These are phyloP conservation scores for Spatula versicolor DNA, from an alignment of 2,797 vertebrate species.

Conservation along the genomic window DNA sequence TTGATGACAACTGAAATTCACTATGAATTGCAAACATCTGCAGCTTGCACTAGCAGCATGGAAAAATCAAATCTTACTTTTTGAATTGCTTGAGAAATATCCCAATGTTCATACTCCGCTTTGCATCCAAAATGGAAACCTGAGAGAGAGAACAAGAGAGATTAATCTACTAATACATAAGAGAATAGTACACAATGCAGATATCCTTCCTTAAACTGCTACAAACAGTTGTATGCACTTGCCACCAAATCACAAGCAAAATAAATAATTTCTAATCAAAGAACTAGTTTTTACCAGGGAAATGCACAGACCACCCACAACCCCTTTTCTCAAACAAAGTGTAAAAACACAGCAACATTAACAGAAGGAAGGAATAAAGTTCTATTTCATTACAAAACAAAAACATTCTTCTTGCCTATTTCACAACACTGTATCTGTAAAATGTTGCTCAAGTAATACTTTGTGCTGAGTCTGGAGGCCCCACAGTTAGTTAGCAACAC, in stretches of 20 bases:
- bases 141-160: conserved; percentile 64
- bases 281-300: conserved; percentile 22
- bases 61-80: conserved; percentile 85
- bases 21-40: background rate
- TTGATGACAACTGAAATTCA: background rate
- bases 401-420: background rate
- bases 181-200: background rate
- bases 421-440: background rate
- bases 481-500: background rate
- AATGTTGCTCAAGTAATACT: background rate
- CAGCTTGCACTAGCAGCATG: background rate
- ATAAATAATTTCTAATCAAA: background rate
- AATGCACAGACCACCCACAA: background rate
- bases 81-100: conserved; percentile 99
- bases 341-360: background rate
- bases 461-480: background rate
- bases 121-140: conserved; percentile 95
- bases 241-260: background rate
- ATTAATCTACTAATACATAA: background rate
- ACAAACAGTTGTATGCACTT: background rate
- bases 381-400: background rate
- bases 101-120: conserved; percentile 97
- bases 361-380: background rate
- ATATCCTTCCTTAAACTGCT: background rate
- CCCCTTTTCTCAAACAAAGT: background rate